Base-by-base conservation (phyloP, 92 coral and sea anemone species). In the Porites cylindrica region DNA sequence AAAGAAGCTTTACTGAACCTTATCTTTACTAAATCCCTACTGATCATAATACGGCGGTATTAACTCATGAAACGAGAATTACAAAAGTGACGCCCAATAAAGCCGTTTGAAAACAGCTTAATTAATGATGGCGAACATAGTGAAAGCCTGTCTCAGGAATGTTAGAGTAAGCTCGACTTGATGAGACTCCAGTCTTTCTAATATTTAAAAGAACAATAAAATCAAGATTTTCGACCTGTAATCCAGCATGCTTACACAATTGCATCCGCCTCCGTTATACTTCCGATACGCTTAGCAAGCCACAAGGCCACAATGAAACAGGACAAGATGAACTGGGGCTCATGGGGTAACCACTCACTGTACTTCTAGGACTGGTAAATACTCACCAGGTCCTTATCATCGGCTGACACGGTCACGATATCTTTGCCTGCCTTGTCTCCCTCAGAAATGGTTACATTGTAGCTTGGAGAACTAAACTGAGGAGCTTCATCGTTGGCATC, bases 401-500 rank as follows among this genome's bases (percentile, higher is more conserved):
- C 38, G 20, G 99, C 98, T n/a, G 95, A 90, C 80, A 96, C 98
- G 70, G 69, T 91, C 64, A 91, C 96, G 51, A 96, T 92, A 2
- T 91, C 70, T 7, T 95, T 90, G 8, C 98, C 99, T 4, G 93
- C 91, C 6, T 93, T 78, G 38, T 96, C 93, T 19, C 91, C 90
- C 79, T 96, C 99, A 23, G 99, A 91, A 58, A 96, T 92, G 4
- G 96, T 74, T 32, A 83, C 74, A 77, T 95, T 92, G 90, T 96
- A 96, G 70, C 91, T 91, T 32, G 87, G 77, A n/a, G 87, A 69
- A 32, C 64, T 88, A 76, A 96, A 96, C 58, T 75, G 91, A 66
- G 99, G 98, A 11, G 84, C 88, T 68, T 93, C 91, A 71, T 96
- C 99, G 76, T 96, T 96, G 74, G 89, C 66, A 88, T 96, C 99